Evolutionary conservation across 2,888 invertebrate genomes (phyloP), one percentile per base, ranked within the genome.

Genomic region (Laothoe populi): DNA sequence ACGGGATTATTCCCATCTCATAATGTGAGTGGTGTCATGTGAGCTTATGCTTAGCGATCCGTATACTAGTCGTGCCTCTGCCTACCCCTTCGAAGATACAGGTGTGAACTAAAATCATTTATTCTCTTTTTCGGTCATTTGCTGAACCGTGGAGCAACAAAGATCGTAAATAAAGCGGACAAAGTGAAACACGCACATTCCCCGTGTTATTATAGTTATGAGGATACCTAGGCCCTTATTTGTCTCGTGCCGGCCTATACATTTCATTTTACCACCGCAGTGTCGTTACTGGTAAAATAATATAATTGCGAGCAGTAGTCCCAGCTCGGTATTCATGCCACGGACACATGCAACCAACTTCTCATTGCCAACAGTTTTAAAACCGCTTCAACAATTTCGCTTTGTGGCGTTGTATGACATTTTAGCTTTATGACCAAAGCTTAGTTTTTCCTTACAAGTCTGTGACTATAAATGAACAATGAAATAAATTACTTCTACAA

Each of bases 341-440:
- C 70, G 66, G 65, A 61, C 26, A 44, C 53, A 40, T 45, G 45
- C 61, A 68, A 65, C 67, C 67, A 74, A 76, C 70, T 75, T 74
- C 73, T 72, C 77, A 77, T 66, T 68, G 70, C 69, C 67, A 66
- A 71, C 73, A 77, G 76, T 78, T 78, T 82, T 77, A 73, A 75
- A 75, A 71, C 72, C 73, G 75, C 74, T 79, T 74, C 53, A 80
- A 75, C 79, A 79, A 84, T 84, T 83, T 79, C 71, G 76, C 83
- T 84, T 83, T 83, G 81, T 81, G 79, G 74, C 72, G 67, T 69
- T 67, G 65, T 67, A 66, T 65, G 77, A 77, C 81, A 81, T 83
- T 83, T 83, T 82, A 79, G 76, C 79, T 81, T 75, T 78, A 53
- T 13, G 31, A 19, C 19, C 53, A 53, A 35, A 53, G 53, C 53